Base-by-base conservation (phyloP, 1,140 invertebrate genomes). In the Amyelois transitella region DNA sequence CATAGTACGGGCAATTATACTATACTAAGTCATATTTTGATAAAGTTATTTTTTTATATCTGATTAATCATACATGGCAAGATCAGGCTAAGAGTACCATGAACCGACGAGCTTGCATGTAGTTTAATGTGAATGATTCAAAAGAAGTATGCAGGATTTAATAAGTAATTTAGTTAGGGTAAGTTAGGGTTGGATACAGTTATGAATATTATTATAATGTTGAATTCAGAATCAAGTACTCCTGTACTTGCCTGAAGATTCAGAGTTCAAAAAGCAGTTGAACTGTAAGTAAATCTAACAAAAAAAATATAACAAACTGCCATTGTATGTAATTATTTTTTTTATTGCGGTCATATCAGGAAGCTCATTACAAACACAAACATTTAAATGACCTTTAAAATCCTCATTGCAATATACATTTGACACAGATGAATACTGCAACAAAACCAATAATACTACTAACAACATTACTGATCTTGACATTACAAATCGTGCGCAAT, bases 1-100 rank as follows among this genome's bases (percentile, higher is more conserved):
- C 67, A 81, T 79, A 79, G 77, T 70, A 59, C 43, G 55, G 67
- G 53, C 59, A 19, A 12, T 19, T 43, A 43, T 43, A 51, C 12
- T 48, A 5, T 48, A 21, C 21, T 17, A 5, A 18, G n/a, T 17
- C 18, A 18, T 17, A 17, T 38, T 28, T 28, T 28, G 25, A n/a
- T 24, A 24, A 24, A 24, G n/a, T 6, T 6, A n/a, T 43, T 4
- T 43, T 6, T n/a, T n/a, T 17, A 10, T 43, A 12, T 43, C 8
- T 12, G n/a, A 17, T 43, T 6, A 17, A 17, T 6, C 8, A 44
- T 18, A 44, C 6, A 6, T 6, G 1, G 8, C 5, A 6, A 28
- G 10, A 6, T 28, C 5, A 28, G 10, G 25, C 10, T 28, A 28
- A 28, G 5, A 10, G 10, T 5, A 28, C 5, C 5, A 6, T 28